A percentile compares a stretch with the other conserved stretches of the same genome.
Conservation (phyloP, 2,888 invertebrate genomes). For the Perizoma affinitatum region DNA sequence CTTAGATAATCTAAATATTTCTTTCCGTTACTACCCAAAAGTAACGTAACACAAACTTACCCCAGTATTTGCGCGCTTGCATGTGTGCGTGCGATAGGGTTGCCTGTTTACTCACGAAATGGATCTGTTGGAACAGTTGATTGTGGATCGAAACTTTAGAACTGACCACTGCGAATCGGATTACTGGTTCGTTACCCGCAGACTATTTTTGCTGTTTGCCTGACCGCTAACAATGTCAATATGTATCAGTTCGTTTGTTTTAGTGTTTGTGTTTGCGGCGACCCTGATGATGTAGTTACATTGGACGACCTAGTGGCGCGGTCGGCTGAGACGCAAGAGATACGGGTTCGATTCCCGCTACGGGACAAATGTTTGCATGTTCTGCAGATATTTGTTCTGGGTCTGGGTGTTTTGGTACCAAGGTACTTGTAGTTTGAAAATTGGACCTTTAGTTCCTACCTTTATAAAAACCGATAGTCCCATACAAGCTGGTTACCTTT, state of each 20-base stretch:
- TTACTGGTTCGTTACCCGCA: slow-evolving; percentile 73
- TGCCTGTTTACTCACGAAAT: slow-evolving; percentile 73
- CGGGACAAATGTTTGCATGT: too few species aligned
- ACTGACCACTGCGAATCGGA: slow-evolving; percentile 78
- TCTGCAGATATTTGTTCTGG: too few species aligned
- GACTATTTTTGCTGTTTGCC: slow-evolving; percentile 70
- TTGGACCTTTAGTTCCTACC: too few species aligned
- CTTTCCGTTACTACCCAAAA: too few species aligned
- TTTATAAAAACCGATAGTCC: too few species aligned
- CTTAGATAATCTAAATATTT: too few species aligned
- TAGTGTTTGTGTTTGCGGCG: slow-evolving; percentile 55
- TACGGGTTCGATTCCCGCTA: too few species aligned
- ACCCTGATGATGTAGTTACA: slow-evolving; percentile 45
- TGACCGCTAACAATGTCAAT: slow-evolving; percentile 73
- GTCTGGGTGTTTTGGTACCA: too few species aligned
- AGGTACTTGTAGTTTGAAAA: too few species aligned
- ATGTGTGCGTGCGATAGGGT: slow-evolving; percentile 45
- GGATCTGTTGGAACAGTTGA: slow-evolving; percentile 77
- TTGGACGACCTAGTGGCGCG: too few species aligned
- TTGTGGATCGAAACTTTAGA: slow-evolving; percentile 77
- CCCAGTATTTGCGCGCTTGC: slow-evolving; percentile 9
- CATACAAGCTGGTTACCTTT: too few species aligned
- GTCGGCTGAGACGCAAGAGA: too few species aligned
- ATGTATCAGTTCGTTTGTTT: slow-evolving; percentile 46
- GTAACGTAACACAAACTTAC: slow-evolving; percentile 19